Conservation (phyloP, 2,888 invertebrate genomes). For the Chalcosyrphus nemorum region DNA sequence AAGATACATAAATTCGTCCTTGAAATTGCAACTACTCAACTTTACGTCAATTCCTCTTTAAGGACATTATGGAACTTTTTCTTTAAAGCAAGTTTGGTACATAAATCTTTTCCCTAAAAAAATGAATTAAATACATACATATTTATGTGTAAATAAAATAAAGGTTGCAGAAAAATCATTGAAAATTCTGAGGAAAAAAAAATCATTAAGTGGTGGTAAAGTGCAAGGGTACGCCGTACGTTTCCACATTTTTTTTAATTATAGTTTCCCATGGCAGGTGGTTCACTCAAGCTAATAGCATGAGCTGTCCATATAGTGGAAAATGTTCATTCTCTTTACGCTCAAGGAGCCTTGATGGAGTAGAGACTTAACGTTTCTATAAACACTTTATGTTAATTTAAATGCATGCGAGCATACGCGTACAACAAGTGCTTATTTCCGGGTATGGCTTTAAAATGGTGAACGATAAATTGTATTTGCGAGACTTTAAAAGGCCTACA, state of each 20-base stretch:
- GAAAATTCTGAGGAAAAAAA: background rate
- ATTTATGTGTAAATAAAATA: background rate
- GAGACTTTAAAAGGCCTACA: background rate
- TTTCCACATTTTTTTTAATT: constrained; percentile 17
- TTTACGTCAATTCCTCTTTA: background rate
- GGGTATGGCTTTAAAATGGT: background rate
- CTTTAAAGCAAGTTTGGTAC: background rate
- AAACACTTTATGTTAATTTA: constrained; percentile 12
- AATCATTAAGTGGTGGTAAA: constrained; percentile 7
- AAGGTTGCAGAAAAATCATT: background rate
- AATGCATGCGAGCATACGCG: constrained; percentile 1
- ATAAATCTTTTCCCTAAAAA: background rate
- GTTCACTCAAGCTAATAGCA: constrained; percentile 7
- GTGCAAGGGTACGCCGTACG: background rate
- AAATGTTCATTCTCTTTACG: constrained; percentile 34
- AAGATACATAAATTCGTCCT: background rate
- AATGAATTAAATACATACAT: background rate
- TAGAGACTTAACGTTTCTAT: constrained; percentile 15
- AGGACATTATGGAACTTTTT: background rate
- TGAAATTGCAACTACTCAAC: background rate
- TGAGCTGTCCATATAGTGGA: constrained; percentile 21
- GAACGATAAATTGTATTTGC: background rate
- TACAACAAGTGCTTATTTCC: constrained; percentile 22
- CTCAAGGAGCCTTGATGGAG: constrained; percentile 32
- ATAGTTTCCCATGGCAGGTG: background rate